Conservation (phyloP, 2,113 vertebrate species). For the Pachypanchax playfairii region DNA sequence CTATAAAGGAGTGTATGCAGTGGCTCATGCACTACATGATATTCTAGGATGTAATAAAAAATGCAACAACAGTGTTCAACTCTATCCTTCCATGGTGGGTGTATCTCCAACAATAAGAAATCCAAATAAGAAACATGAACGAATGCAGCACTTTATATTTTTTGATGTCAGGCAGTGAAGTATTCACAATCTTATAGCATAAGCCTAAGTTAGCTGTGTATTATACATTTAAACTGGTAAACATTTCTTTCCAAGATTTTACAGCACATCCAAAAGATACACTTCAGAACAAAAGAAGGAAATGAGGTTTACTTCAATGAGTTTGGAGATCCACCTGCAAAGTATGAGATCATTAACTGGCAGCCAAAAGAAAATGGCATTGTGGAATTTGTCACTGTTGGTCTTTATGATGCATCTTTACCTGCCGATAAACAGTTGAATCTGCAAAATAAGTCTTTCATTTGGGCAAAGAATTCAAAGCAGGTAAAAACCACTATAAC, state of each 20-base stretch:
- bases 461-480: slow-evolving; percentile 64
- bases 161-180: too few species aligned
- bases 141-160: not conserved
- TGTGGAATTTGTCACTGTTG: slow-evolving; percentile 71
- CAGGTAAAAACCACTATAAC: slow-evolving; percentile 37
- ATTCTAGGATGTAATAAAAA: slow-evolving; percentile 63
- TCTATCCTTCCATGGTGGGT: slow-evolving; percentile 63
- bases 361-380: slow-evolving; percentile 51
- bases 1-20: slow-evolving; percentile 78
- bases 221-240: not conserved
- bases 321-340: slow-evolving; percentile 73
- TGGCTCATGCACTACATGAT: slow-evolving; percentile 71
- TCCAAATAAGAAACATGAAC: not conserved
- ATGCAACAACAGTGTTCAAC: slow-evolving; percentile 48
- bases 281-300: slow-evolving; percentile 74
- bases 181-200: too few species aligned
- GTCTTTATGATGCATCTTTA: slow-evolving; percentile 71
- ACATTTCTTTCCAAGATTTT: slow-evolving; percentile 58
- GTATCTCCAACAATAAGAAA: not conserved
- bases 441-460: slow-evolving; percentile 56
- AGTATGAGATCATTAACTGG: slow-evolving; percentile 80
- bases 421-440: slow-evolving; percentile 51
- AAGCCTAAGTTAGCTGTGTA: too few species aligned
- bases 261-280: slow-evolving; percentile 53
- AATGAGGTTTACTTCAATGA: slow-evolving; percentile 75